Base-by-base conservation (phyloP, 1,140 invertebrate genomes). In the Drosophila subpulchrella region DNA sequence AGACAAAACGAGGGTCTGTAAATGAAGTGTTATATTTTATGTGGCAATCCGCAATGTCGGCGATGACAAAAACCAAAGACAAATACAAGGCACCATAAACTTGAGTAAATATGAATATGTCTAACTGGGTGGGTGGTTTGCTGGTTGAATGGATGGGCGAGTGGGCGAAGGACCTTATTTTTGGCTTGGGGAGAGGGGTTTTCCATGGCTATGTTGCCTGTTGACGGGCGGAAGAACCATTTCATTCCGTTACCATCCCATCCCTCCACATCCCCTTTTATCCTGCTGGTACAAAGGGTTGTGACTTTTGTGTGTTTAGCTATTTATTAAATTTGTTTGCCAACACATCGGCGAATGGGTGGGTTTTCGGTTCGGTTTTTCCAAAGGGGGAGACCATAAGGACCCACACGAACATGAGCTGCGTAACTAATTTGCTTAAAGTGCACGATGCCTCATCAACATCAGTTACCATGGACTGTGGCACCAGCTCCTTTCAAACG, bases 271-370 rank as follows among this genome's bases (percentile, higher is more conserved):
- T 17, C 15, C 38, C 24, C 24, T 12, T 34, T 8, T 12, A 12
- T 39, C 17, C 12, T 36, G 24, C 44, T 44, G 38, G 48, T 75
- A 56, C 83, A 86, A 86, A 86, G 83, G 83, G 83, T 86, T 86
- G 83, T 88, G 83, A 86, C 82, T 86, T 86, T 88, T 73, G 67
- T 75, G 73, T 89, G 73, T 81, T 89, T 84, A 89, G 84, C 84
- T 88, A 88, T 88, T 88, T 88, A 88, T 88, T 88, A 88, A 88
- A 88, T 83, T 88, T 88, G 84, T 88, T 88, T 88, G 79, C 83
- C 75, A 56, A 85, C 63, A 77, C 54, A 56, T 32, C 15, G 15
- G 12, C 6, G 12, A 10, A 24, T 10, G 17, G 13, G 12, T 4
- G 12, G 46, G 61, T 10, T 10, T 32, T 15, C 8, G 3, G 27